Base-by-base conservation (phyloP, 1,140 invertebrate genomes). In the Drosophila kikkawai region DNA sequence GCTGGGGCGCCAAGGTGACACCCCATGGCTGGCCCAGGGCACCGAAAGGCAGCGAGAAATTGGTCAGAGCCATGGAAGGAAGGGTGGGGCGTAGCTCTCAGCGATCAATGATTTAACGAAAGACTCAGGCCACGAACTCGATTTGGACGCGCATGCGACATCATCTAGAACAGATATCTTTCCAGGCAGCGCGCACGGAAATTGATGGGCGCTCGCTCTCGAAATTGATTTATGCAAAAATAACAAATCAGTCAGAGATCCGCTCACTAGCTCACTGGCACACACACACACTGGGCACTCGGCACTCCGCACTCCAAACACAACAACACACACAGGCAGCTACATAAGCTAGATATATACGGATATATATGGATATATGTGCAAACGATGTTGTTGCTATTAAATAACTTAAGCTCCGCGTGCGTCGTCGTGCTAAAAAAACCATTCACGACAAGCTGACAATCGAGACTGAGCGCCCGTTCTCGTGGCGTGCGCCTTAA, bases 31-130 rank as follows among this genome's bases (percentile, higher is more conserved):
- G 86, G 4, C 82, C 74, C 13, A 92, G 66, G 0, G 80, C 76
- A 37, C 91, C 91, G 60, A 93, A 93, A 42, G 92, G 92, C 68
- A 93, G 74, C 64, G 92, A 85, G 69, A 92, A 93, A 48, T 93
- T 93, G 48, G 91, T 77, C 64, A 93, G 61, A 29, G 92, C 85
- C 92, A 93, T 93, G 22, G 32, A n/a, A 26, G 22, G 45, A 34
- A 39, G 42, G 44, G 13, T 32, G 48, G 48, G 45, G 34, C 34
- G 42, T 22, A 11, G 42, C 36, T 17, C 53, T 36, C 48, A 19
- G n/a, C 34, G 36, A 22, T 69, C 57, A 53, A n/a, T 66, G 41
- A 45, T 22, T 39, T 45, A 42, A 88, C 85, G 66, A 84, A 88
- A 74, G 85, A 90, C 79, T 85, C 75, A 88, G 79, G 85, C 69